Conservation (phyloP, 1,140 invertebrate genomes). For the Cardiocondyla obscurior region DNA sequence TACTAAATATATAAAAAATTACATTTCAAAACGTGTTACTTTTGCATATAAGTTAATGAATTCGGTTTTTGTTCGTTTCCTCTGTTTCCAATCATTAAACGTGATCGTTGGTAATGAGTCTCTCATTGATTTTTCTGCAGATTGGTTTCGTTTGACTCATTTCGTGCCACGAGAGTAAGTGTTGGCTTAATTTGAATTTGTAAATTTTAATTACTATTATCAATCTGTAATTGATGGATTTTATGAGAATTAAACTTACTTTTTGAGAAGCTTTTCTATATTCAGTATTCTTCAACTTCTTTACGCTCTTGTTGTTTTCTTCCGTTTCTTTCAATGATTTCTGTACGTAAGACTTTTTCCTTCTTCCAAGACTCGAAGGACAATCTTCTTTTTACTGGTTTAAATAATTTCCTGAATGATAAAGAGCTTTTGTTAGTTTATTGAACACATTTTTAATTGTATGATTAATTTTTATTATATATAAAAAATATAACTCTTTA, state of each 20-base stretch:
- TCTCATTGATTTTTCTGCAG: conserved; percentile 33
- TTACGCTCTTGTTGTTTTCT: conserved; percentile 24
- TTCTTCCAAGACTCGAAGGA: conserved; percentile 69
- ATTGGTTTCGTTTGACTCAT: too few relatives aligned
- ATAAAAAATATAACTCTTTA: conserved; percentile 4
- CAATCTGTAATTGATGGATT: too few relatives aligned
- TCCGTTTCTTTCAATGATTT: conserved; percentile 39
- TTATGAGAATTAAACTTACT: background rate
- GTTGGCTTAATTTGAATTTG: too few relatives aligned
- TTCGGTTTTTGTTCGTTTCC: conserved; percentile 5
- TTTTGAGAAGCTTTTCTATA: conserved; percentile 22
- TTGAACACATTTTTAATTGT: background rate
- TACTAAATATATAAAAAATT: conserved; percentile 4
- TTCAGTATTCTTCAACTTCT: conserved; percentile 34
- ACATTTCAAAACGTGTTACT: background rate
- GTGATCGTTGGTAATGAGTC: conserved; percentile 11
- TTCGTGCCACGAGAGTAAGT: too few relatives aligned
- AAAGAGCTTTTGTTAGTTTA: background rate
- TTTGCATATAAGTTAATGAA: background rate
- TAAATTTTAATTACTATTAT: too few relatives aligned
- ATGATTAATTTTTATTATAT: background rate
- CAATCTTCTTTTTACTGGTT: background rate
- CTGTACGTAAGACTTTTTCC: conserved; percentile 35
- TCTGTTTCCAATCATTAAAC: conserved; percentile 26
- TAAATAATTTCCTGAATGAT: background rate